Percentiles rank a stretch among this genome's conserved stretches.
Conservation (phyloP, 2,113 vertebrate species). For the Ovibos moschatus region DNA sequence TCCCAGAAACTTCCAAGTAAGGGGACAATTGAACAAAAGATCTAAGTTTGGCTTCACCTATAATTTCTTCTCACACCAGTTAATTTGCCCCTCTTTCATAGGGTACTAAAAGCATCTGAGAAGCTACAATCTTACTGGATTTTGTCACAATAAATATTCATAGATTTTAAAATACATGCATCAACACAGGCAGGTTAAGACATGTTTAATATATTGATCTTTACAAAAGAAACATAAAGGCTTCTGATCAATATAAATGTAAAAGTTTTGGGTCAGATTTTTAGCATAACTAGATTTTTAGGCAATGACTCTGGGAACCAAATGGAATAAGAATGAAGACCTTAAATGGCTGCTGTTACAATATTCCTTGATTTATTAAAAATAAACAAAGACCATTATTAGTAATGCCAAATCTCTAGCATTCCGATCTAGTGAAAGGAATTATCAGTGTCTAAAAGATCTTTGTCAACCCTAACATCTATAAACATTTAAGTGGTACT, state of each 20-base stretch:
- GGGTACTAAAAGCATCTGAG: slow-evolving; percentile 13
- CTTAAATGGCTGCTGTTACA: slow-evolving; percentile 8
- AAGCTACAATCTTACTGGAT: slow-evolving; percentile 39
- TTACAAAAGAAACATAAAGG: slow-evolving; percentile 56
- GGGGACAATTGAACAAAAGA: background rate
- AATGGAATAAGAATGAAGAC: slow-evolving; percentile 57
- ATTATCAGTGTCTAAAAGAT: slow-evolving; percentile 71
- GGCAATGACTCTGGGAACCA: background rate
- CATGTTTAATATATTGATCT: slow-evolving; percentile 37
- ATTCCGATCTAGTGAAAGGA: slow-evolving; percentile 54
- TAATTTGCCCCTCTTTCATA: background rate
- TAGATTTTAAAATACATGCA: slow-evolving; percentile 44
- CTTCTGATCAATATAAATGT: slow-evolving; percentile 59
- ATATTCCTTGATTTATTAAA: slow-evolving; percentile 62
- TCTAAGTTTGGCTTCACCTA: background rate
- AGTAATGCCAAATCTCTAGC: slow-evolving; percentile 31
- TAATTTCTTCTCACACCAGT: background rate
- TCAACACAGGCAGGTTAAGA: slow-evolving; percentile 32
- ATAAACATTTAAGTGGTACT: slow-evolving; percentile 74
- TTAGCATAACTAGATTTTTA: slow-evolving; percentile 69
- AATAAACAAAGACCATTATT: slow-evolving; percentile 50
- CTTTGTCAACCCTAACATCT: slow-evolving; percentile 69
- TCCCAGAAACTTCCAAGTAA: background rate
- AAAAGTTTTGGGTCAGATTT: slow-evolving; percentile 53
- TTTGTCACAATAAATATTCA: slow-evolving; percentile 68